These are phyloP conservation scores for Euplexia lucipara DNA, from an alignment of 2,888 invertebrate genomes.

Conservation along the genomic window DNA sequence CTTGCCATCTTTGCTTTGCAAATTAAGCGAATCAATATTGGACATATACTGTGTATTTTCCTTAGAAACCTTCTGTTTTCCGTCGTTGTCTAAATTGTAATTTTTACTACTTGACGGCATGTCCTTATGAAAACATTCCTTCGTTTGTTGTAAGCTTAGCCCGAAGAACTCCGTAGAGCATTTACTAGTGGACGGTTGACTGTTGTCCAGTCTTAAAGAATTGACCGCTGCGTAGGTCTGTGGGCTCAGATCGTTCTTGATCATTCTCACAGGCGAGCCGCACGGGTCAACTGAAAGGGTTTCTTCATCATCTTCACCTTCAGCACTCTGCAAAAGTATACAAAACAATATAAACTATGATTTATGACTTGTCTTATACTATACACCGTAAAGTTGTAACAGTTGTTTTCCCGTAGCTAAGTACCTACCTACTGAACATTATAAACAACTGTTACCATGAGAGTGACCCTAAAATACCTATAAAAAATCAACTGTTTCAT, in stretches of 20 bases:
- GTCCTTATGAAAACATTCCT: constrained; percentile 84
- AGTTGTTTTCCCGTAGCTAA: no score
- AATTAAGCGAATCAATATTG: constrained; percentile 77
- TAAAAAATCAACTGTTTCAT: no score
- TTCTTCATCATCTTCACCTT: constrained; percentile 91
- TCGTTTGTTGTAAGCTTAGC: constrained; percentile 81
- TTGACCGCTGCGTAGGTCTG: constrained; percentile 62
- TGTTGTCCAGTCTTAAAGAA: constrained; percentile 65
- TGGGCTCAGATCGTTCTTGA: constrained; percentile 82
- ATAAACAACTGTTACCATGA: no score
- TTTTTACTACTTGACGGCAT: constrained; percentile 87
- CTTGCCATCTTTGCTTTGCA: constrained; percentile 77
- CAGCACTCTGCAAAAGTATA: constrained; percentile 79
- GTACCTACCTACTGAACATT: no score
- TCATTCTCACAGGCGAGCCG: constrained; percentile 80
- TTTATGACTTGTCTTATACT: constrained; percentile 3
- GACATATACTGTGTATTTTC: constrained; percentile 70
- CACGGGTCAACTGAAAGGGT: constrained; percentile 90
- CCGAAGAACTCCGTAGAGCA: constrained; percentile 78
- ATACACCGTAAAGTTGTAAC: no score
- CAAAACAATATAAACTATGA: neutral
- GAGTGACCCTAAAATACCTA: no score
- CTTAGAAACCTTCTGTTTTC: constrained; percentile 78
- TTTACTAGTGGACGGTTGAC: constrained; percentile 75
- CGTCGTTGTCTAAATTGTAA: constrained; percentile 79